These are phyloP conservation scores for Gobio gobio DNA, from an alignment of 2,113 vertebrate species.

Conservation along the genomic window DNA sequence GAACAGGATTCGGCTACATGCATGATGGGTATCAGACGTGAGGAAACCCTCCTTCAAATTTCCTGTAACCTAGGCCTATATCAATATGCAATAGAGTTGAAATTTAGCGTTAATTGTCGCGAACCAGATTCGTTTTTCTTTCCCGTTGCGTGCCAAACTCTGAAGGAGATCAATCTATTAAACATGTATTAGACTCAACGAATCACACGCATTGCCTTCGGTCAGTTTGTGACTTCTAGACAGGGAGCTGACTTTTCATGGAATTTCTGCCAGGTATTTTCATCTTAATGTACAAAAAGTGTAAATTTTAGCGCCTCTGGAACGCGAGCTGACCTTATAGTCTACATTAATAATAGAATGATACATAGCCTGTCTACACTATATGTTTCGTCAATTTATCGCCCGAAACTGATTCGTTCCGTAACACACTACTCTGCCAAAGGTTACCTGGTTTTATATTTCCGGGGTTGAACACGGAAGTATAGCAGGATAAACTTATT, in stretches of 20 bases:
- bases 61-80: neutral
- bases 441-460: too few species aligned
- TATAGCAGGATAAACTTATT: neutral
- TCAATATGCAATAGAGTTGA: neutral
- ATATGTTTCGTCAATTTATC: too few species aligned
- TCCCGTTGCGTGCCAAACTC: neutral
- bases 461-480: too few species aligned
- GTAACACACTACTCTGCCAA: too few species aligned
- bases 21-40: neutral
- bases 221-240: neutral
- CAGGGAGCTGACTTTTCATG: neutral
- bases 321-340: neutral
- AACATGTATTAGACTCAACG: neutral
- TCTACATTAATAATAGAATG: neutral
- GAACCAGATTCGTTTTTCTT: neutral
- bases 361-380: too few species aligned
- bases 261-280: neutral
- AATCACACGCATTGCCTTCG: neutral
- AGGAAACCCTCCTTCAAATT: neutral
- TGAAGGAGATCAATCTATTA: neutral
- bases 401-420: neutral
- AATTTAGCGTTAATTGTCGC: neutral
- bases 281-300: neutral
- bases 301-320: neutral
- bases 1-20: constrained; percentile 31